Evolutionary conservation across 2,113 vertebrate genomes (phyloP), one percentile per base, ranked within the genome.

Genomic region (Martes martes): DNA sequence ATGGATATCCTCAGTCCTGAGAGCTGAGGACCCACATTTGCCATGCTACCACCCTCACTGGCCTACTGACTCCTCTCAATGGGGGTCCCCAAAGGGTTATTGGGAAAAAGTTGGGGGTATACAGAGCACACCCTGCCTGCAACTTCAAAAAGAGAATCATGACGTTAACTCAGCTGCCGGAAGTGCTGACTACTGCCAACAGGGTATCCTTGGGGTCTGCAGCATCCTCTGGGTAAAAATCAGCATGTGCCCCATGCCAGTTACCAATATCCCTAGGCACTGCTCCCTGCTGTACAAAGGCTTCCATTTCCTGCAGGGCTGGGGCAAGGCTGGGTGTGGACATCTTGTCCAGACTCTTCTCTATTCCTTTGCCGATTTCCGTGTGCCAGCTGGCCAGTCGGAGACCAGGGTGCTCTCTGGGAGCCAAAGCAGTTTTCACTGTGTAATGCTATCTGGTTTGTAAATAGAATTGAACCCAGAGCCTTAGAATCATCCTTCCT

Each of bases 211-310:
- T 36, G 39, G 55, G 55, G 18, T 63, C 85, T 39, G 23, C 15
- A 74, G 80, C 52, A 10, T 61, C 61, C 23, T 82, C 65, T 87
- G 45, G 6, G 24, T 23, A 16, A 71, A 82, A 16, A 61, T 18
- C 4, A 52, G 57, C 4, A 0, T n/a, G 19, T 24, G 8, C 15
- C 36, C 18, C 0, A 19, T 6, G 24, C 52, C 13, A 8, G 28
- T 52, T 4, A 4, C 11, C 0, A 2, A 18, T 31, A 13, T 2
- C 79, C 69, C 31, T 16, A 10, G 1, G 26, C 33, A 13, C 7
- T 0, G 1, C 69, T 88, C 80, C 50, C 33, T 57, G 55, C 21
- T 47, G 67, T 33, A 9, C 63, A 76, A 42, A 65, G 67, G 1
- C 52, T 47, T 61, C 52, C 55, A 9, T 63, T 39, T n/a, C 55